Evolutionary conservation across 2,797 vertebrate species (phyloP).

Genomic region (Galago senegalensis): DNA sequence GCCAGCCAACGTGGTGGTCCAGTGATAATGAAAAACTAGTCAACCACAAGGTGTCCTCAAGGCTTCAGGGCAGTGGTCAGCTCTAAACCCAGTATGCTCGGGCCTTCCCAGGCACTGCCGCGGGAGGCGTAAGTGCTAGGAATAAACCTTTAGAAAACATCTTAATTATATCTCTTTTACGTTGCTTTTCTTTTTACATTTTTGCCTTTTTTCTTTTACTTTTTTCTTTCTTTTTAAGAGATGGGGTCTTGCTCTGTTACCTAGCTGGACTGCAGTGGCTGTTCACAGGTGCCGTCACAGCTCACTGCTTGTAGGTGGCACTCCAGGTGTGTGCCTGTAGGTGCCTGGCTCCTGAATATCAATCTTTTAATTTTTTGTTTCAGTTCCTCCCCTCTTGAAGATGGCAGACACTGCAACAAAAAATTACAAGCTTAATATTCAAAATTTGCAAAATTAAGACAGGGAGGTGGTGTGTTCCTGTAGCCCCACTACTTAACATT

Average conservation of each 20-base stretch:
- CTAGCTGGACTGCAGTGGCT: neutral
- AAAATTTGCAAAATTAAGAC: neutral
- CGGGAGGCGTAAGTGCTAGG: slow-evolving; percentile 20
- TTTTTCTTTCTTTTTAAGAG: neutral
- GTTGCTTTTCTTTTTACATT: neutral
- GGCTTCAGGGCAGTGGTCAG: neutral
- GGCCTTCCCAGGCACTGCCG: neutral
- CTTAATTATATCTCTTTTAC: neutral
- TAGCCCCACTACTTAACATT: neutral
- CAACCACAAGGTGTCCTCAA: slow-evolving; percentile 73
- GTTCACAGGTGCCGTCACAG: neutral
- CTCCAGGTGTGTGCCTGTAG: neutral
- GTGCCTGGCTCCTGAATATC: neutral
- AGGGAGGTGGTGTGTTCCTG: neutral
- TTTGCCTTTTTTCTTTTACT: neutral
- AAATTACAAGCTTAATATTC: slow-evolving; percentile 46
- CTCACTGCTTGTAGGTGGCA: neutral
- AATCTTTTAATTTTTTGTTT: slow-evolving; percentile 58
- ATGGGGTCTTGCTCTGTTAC: neutral
- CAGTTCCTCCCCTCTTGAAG: neutral
- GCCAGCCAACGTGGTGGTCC: slow-evolving; percentile 83
- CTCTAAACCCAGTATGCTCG: neutral
- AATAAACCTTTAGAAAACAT: neutral
- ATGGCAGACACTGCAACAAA: slow-evolving; percentile 51
- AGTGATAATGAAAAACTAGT: slow-evolving; percentile 75